phyloP scores from a whole-genome alignment of 2,797 vertebrate genomes.

The Anabas testudineus region DNA sequence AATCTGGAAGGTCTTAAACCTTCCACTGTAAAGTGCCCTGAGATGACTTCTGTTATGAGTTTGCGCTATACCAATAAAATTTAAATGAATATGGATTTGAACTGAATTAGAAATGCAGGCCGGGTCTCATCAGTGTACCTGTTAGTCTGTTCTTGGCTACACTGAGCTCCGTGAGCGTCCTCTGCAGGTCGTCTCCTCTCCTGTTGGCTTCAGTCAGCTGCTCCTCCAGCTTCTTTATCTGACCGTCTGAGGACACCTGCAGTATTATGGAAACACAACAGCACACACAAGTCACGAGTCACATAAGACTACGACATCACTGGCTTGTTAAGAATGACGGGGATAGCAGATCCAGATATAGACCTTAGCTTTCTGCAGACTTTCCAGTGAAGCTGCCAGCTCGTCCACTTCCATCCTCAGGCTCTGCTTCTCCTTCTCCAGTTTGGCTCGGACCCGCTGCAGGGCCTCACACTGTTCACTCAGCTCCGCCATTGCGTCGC shows the following conservation, averaged over 20 bases:
- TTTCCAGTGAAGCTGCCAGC: conserved; percentile 80
- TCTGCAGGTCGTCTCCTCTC: conserved; percentile 87
- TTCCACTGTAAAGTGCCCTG: no score
- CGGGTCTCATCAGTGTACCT: conserved; percentile 63
- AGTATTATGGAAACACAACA: not conserved
- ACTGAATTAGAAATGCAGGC: no score
- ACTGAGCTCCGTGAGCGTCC: conserved; percentile 80
- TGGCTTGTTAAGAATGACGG: not conserved
- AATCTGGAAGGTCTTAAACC: no score
- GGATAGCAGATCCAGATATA: not conserved
- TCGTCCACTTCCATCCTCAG: conserved; percentile 87
- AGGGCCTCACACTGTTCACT: conserved; percentile 85
- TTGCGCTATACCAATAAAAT: no score
- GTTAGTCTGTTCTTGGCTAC: conserved; percentile 83
- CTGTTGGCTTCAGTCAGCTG: conserved; percentile 81
- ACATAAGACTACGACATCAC: not conserved
- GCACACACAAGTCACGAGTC: not conserved
- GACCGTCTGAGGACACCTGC: conserved; percentile 82
- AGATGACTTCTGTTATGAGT: no score
- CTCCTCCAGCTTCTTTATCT: conserved; percentile 86
- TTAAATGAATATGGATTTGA: no score
- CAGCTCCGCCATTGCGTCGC: conserved; percentile 80
- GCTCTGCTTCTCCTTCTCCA: conserved; percentile 89
- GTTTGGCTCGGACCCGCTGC: conserved; percentile 83
- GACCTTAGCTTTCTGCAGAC: conserved; percentile 86